phyloP scores from a whole-genome alignment of 2,797 vertebrate species.

The Hemitrygon akajei region DNA sequence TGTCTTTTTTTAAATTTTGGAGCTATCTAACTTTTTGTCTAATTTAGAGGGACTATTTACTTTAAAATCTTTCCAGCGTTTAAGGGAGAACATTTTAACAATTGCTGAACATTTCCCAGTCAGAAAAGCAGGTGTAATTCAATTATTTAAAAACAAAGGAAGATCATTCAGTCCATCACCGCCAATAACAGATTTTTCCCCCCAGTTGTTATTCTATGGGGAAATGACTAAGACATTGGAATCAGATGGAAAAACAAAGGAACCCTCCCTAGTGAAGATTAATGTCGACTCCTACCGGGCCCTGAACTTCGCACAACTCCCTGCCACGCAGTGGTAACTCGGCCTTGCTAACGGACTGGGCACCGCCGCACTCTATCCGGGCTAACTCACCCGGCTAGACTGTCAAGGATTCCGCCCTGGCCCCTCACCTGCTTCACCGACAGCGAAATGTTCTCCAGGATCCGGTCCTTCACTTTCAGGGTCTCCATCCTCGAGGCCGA shows the following conservation, averaged over 20 bases:
- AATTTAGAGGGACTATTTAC: no score
- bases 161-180: background rate
- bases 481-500: constrained; percentile 68
- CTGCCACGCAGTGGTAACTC: background rate
- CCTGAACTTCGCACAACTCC: background rate
- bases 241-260: background rate
- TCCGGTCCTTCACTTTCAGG: constrained; percentile 90
- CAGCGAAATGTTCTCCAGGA: constrained; percentile 89
- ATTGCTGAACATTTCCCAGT: background rate
- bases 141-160: background rate
- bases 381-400: no score
- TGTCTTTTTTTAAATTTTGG: no score
- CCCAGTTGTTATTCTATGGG: background rate
- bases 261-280: background rate
- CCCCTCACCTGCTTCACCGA: constrained; percentile 88
- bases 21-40: no score
- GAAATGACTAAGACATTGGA: background rate
- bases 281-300: background rate
- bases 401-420: background rate
- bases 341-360: background rate
- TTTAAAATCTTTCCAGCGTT: background rate
- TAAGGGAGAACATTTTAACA: background rate
- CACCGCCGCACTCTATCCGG: no score
- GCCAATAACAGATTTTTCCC: background rate
- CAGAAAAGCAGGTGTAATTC: background rate